Conservation (phyloP, 2,113 vertebrate species). For the Anas platyrhynchos region DNA sequence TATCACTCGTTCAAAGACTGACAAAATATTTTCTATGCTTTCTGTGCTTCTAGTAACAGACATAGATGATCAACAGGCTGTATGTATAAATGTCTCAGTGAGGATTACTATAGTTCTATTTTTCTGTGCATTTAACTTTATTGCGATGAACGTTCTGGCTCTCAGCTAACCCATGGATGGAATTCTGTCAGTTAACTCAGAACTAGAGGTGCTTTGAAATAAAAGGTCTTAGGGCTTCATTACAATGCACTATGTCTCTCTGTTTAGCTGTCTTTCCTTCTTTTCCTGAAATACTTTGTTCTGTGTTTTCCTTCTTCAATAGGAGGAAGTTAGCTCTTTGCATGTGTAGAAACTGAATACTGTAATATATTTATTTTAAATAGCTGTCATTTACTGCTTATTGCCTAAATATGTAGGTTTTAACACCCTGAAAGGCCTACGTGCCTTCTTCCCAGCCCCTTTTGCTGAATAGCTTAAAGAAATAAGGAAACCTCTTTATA, state of each 20-base stretch:
- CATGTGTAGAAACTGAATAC: background rate
- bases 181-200: background rate
- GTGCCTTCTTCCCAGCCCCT: background rate
- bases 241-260: background rate
- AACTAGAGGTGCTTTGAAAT: background rate
- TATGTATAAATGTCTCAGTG: background rate
- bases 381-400: background rate
- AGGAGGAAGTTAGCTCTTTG: background rate
- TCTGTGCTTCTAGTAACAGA: background rate
- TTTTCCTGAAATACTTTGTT: background rate
- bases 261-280: background rate
- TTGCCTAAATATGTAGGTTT: background rate
- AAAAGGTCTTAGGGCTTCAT: background rate
- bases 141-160: background rate
- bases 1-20: background rate
- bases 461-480: background rate
- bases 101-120: background rate
- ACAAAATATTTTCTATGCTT: background rate
- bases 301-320: background rate
- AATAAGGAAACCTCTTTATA: background rate
- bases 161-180: background rate
- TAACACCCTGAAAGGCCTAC: background rate
- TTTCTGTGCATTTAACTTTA: conserved; percentile 19
- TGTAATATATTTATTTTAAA: background rate
- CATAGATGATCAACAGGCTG: background rate